A percentile compares a stretch with the other conserved stretches of the same genome.
phyloP scores from a whole-genome alignment of 2,113 vertebrate species.

The Podarcis raffonei region DNA sequence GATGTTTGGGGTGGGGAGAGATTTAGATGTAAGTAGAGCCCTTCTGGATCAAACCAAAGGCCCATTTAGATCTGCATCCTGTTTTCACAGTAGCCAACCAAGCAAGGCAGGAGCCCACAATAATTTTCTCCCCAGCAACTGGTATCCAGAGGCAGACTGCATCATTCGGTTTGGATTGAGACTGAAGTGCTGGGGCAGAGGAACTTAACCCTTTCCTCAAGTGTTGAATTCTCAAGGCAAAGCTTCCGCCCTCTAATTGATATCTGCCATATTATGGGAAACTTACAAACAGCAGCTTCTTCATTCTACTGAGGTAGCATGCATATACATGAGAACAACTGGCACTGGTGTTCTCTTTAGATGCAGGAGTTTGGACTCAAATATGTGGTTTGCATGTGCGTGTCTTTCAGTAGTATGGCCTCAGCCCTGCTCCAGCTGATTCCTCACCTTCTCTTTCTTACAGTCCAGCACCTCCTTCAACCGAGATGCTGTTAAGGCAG shows the following conservation, averaged over 20 bases:
- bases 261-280: background rate
- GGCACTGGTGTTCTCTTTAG: background rate
- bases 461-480: constrained; percentile 97
- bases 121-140: no score
- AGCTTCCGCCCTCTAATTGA: background rate
- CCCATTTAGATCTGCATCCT: no score
- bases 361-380: background rate
- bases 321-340: no score
- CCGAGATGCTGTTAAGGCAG: constrained; percentile 93
- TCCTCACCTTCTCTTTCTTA: constrained; percentile 42
- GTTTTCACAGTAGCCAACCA: no score
- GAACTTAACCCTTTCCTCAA: background rate
- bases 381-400: background rate
- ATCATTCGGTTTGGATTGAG: background rate
- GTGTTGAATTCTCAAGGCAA: background rate
- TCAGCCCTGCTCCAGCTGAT: background rate
- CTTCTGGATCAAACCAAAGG: no score
- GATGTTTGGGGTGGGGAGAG: background rate
- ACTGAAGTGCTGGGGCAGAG: background rate
- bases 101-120: background rate
- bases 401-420: background rate
- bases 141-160: no score
- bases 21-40: background rate
- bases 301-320: background rate
- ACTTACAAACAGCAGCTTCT: background rate